Conservation (phyloP, 2,113 vertebrate species). For the Anguilla japonica region DNA sequence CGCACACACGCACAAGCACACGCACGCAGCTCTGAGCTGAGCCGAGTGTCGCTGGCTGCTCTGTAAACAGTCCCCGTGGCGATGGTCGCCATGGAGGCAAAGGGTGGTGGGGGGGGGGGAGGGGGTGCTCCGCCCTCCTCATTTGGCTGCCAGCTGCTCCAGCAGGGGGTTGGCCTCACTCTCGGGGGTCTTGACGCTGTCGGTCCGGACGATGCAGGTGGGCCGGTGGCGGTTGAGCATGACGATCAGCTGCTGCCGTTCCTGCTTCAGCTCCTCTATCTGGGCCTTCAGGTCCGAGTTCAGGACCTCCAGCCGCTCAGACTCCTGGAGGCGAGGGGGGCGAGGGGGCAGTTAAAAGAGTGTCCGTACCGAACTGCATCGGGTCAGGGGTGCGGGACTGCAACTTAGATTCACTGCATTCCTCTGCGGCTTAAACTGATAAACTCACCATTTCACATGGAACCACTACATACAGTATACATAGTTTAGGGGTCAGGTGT, state of each 20-base stretch:
- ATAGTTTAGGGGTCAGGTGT: no score
- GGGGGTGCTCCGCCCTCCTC: constrained; percentile 40
- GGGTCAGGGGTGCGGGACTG: no score
- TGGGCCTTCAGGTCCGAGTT: constrained; percentile 92
- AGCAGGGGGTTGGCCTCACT: constrained; percentile 81
- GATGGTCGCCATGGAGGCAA: background rate
- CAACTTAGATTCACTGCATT: no score
- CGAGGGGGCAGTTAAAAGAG: background rate
- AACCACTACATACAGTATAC: no score
- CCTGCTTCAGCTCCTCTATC: constrained; percentile 92
- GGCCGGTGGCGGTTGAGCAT: constrained; percentile 93
- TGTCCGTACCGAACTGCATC: no score
- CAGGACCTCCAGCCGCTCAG: constrained; percentile 90
- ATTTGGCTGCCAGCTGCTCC: constrained; percentile 81
- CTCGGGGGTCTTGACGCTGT: constrained; percentile 89
- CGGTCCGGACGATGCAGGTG: constrained; percentile 91
- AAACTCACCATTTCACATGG: no score
- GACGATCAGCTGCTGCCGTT: constrained; percentile 90
- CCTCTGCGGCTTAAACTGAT: no score
- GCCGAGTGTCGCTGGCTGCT: background rate
- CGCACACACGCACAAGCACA: background rate
- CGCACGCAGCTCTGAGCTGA: background rate
- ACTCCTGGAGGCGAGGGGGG: constrained; percentile 73
- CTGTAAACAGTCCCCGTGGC: background rate
- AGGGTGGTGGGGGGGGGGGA: background rate